phyloP scores from a whole-genome alignment of 2,113 vertebrate genomes.

The Thalassoma bifasciatum region DNA sequence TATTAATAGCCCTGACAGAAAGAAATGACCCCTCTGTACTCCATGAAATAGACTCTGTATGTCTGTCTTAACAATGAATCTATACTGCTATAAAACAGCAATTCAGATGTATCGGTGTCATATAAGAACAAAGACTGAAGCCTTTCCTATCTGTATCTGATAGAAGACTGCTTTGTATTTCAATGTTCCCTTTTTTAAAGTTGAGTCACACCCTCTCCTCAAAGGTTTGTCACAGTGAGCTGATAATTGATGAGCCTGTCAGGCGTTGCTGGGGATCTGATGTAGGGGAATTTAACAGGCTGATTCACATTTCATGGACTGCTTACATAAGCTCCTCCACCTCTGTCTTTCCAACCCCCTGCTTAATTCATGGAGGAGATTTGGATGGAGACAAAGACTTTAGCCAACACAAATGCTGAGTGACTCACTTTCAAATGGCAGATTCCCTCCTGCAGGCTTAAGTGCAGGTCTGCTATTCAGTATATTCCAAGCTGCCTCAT shows the following conservation, averaged over 20 bases:
- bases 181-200: slow-evolving; percentile 2
- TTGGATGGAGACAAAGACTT: slow-evolving; percentile 72
- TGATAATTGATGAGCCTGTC: slow-evolving; percentile 41
- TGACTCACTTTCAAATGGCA: slow-evolving; percentile 76
- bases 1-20: slow-evolving; percentile 7
- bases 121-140: background rate
- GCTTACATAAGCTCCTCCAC: slow-evolving; percentile 71
- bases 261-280: slow-evolving; percentile 51
- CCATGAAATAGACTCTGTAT: slow-evolving; percentile 24
- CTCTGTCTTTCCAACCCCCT: slow-evolving; percentile 60
- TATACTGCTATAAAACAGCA: slow-evolving; percentile 40
- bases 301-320: slow-evolving; percentile 69
- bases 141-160: slow-evolving; percentile 14
- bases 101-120: slow-evolving; percentile 35
- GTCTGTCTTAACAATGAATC: slow-evolving; percentile 28
- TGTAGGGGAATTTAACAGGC: slow-evolving; percentile 64
- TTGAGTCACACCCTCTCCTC: slow-evolving; percentile 1
- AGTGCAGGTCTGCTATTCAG: slow-evolving; percentile 36
- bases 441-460: slow-evolving; percentile 42
- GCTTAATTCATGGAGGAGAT: slow-evolving; percentile 67
- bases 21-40: slow-evolving; percentile 37
- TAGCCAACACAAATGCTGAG: slow-evolving; percentile 65
- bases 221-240: slow-evolving; percentile 17
- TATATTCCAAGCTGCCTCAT: slow-evolving; percentile 38
- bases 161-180: background rate